Percentiles rank a stretch among this genome's conserved stretches.
Conservation (phyloP, 2,888 invertebrate species). For the Spialia ferax region DNA sequence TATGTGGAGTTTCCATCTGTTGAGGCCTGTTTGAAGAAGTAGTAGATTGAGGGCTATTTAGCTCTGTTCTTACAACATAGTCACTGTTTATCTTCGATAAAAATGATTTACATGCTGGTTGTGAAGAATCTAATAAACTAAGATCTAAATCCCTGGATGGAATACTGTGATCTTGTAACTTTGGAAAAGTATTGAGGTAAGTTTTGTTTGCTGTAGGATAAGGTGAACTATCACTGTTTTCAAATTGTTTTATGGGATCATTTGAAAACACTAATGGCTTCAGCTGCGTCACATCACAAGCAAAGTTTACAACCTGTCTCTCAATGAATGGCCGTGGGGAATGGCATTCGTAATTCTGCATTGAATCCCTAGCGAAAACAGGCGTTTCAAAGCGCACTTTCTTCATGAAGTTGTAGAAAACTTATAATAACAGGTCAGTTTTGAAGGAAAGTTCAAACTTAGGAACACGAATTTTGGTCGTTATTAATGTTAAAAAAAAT, state of each 20-base stretch:
- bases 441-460: neutral
- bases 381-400: constrained; percentile 76
- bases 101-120: constrained; percentile 49
- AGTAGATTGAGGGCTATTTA: neutral
- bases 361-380: constrained; percentile 47
- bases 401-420: constrained; percentile 64
- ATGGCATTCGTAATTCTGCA: constrained; percentile 74
- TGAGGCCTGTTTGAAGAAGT: neutral
- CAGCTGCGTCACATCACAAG: constrained; percentile 52
- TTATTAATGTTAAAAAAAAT: too few relatives aligned
- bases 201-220: constrained; percentile 69
- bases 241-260: constrained; percentile 71
- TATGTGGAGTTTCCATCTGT: constrained; percentile 39
- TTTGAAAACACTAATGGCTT: constrained; percentile 58
- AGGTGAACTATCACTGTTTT: constrained; percentile 69
- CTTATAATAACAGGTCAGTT: neutral
- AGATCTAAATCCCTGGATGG: constrained; percentile 69
- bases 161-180: constrained; percentile 53
- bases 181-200: constrained; percentile 46
- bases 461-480: neutral
- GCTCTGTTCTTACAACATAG: neutral
- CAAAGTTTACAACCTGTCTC: constrained; percentile 52
- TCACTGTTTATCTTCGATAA: constrained; percentile 13
- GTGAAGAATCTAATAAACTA: constrained; percentile 70
- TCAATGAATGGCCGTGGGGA: constrained; percentile 74